A percentile compares a stretch with the other conserved stretches of the same genome.
Conservation (phyloP, 2,888 invertebrate species). For the Pachliopta kotzebuea region DNA sequence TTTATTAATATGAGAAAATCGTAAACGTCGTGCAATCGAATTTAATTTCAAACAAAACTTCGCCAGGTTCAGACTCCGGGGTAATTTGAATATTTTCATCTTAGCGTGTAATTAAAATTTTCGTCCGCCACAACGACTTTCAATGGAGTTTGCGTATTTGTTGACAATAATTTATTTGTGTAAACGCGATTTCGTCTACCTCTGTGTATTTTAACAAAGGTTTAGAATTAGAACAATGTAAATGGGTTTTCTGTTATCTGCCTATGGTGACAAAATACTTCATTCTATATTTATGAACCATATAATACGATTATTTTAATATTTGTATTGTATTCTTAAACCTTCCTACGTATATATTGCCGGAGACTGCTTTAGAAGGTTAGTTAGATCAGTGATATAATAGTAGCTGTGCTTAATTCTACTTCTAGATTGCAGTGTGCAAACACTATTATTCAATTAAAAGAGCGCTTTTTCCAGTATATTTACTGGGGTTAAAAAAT, state of each 20-base stretch:
- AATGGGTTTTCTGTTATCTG: neutral
- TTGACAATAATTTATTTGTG: conserved; percentile 25
- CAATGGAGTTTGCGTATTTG: conserved; percentile 36
- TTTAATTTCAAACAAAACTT: conserved; percentile 42
- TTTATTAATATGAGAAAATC: neutral
- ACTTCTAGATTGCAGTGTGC: too few relatives aligned
- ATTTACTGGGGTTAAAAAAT: too few relatives aligned
- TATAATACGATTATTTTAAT: too few relatives aligned
- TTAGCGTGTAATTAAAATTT: conserved; percentile 50
- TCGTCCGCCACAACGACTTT: conserved; percentile 40
- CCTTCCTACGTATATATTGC: too few relatives aligned
- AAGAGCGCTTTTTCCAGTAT: too few relatives aligned
- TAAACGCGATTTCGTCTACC: neutral
- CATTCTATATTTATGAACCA: too few relatives aligned
- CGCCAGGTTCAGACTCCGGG: conserved; percentile 43
- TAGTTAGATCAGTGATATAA: too few relatives aligned
- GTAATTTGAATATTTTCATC: conserved; percentile 56
- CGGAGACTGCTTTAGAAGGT: too few relatives aligned
- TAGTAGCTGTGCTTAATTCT: too few relatives aligned
- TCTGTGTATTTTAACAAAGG: neutral
- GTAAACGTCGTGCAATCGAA: conserved; percentile 27
- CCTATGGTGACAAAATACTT: too few relatives aligned
- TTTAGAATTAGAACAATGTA: conserved; percentile 1
- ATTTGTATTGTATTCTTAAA: too few relatives aligned
- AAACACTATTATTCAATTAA: too few relatives aligned